Base-by-base conservation (phyloP, 2,888 invertebrate genomes). In the Theretra japonica region DNA sequence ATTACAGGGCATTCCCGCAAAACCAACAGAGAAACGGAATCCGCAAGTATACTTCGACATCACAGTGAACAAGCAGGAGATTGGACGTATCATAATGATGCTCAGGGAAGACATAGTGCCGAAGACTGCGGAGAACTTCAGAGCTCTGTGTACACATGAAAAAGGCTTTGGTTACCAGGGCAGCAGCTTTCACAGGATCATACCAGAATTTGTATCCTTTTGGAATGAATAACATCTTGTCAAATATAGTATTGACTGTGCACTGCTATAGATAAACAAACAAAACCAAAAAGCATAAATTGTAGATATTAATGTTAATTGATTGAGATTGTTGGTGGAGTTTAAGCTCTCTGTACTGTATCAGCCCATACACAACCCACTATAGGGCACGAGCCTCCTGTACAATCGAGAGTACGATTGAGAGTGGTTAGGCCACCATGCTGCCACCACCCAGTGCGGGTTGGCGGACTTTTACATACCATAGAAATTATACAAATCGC, bases 21-120 rank as follows among this genome's bases (percentile, higher is more conserved):
- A 90, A 77, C 88, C 92, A 2, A 73, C 81, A 60, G 93, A 93
- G 74, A 94, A 94, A 73, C 91, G 95, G 75, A 98, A 98, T 90
- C 98, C 98, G 21, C 98, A 99, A 93, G 99, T 99, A 0, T 99
- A 98, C 91, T 97, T 99, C 81, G 99, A 99, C 86, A 96, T 99
- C 72, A 97, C 97, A 81, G 97, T 99, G 72, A 99, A 98, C 3
- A 98, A 97, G 85, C 97, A 96, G 79, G 97, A 97, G 86, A 93
- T 97, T 4, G 99, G 99, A 0, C 95, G 99, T 70, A 96, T 99
- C 78, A 97, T 98, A 6, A 99, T 99, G 95, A 96, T 99, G 95
- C 91, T 99, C 7, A 91, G 99, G 76, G 96, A 97, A 0, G 99
- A 99, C 90, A 95, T 99, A 50, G 99, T 98, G 0, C 99, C 99